Conservation (phyloP, 2,888 invertebrate species). For the Phaonia tiefii region DNA sequence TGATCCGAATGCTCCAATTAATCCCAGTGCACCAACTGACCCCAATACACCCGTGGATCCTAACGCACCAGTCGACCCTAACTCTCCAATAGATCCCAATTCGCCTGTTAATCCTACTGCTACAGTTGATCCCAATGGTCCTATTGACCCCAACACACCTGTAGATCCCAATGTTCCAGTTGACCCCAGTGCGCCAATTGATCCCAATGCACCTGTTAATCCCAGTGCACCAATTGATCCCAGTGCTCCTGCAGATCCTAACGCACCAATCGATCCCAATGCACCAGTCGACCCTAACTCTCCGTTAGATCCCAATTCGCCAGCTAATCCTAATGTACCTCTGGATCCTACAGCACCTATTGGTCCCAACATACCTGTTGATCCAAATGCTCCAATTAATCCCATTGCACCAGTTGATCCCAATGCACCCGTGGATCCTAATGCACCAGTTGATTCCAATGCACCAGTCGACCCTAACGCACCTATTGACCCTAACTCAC, state of each 20-base stretch:
- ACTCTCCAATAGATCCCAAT: constrained; percentile 46
- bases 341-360: constrained; percentile 52
- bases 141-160: constrained; percentile 54
- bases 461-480: constrained; percentile 41
- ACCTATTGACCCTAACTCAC: constrained; percentile 46
- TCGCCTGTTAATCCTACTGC: constrained; percentile 53
- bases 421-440: constrained; percentile 36
- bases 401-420: constrained; percentile 53
- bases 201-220: constrained; percentile 42
- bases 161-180: constrained; percentile 38
- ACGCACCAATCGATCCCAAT: constrained; percentile 50
- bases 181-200: constrained; percentile 49
- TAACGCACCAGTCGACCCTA: constrained; percentile 51
- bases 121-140: constrained; percentile 53
- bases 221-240: constrained; percentile 56
- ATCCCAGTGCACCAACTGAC: constrained; percentile 53
- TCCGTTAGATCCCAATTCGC: constrained; percentile 61
- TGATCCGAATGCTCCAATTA: constrained; percentile 36
- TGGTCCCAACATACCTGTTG: constrained; percentile 31
- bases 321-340: constrained; percentile 44
- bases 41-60: constrained; percentile 46
- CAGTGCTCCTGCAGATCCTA: constrained; percentile 35
- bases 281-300: constrained; percentile 55
- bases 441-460: constrained; percentile 33
- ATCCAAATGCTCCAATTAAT: constrained; percentile 50